Evolutionary conservation across 2,888 invertebrate genomes (phyloP), one percentile per base, ranked within the genome.

Genomic region (Bombyx huttoni): DNA sequence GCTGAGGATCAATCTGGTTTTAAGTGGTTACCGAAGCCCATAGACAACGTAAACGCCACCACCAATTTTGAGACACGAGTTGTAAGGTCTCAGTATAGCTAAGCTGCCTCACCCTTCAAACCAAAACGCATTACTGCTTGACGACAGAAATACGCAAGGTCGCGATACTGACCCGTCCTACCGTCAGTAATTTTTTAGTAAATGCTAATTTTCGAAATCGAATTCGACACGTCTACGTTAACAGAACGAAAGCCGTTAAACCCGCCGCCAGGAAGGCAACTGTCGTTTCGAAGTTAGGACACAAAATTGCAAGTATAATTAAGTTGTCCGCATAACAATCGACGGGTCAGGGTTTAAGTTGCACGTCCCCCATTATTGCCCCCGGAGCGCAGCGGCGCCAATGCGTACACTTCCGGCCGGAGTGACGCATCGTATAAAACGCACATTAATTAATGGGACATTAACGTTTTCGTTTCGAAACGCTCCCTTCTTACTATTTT

Each of bases 271-370:
- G 3, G 24, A 40, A 40, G 12, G 2, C 40, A 40, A 40, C 40
- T 40, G 40, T 7, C 40, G 40, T 40, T 40, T 40, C 12, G 24
- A 24, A 2, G 13, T 10, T 5, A 13, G 13, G 50, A 52, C 46
- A 53, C 53, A 52, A 53, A 52, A 53, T 49, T 58, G 58, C 53
- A 54, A 55, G 54, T 34, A 60, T 68, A 70, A 73, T 72, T 66
- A 68, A 68, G 60, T 59, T 53, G 52, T 57, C 57, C 57, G 58
- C 58, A 53, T 59, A 61, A 60, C 60, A 59, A 46, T 52, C 51
- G 58, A 59, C 56, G 68, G 76, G 71, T 69, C 71, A 71, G 54
- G 66, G 65, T 62, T 64, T 58, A 65, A 61, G 68, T 66, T 64
- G 65, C 61, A 51, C 63, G 64, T 59, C 61, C 62, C 64, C 64